These are phyloP conservation scores for Zaprionus ornatus DNA, from an alignment of 1,140 invertebrate genomes.

Conservation along the genomic window DNA sequence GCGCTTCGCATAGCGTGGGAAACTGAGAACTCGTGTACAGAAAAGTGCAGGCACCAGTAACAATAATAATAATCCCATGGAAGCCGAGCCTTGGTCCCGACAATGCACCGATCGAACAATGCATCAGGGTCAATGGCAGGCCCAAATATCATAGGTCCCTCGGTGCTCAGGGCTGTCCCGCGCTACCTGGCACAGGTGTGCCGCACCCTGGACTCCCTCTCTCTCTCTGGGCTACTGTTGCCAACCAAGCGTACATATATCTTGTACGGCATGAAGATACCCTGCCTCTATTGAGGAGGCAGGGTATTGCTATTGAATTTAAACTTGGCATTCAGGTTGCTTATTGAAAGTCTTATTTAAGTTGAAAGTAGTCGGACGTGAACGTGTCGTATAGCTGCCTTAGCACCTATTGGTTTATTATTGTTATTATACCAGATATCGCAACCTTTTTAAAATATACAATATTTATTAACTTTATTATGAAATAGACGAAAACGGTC, in stretches of 20 bases:
- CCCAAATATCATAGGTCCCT: background rate
- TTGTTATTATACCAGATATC: too few species aligned
- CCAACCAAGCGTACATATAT: background rate
- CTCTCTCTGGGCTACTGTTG: background rate
- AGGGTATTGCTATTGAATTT: background rate
- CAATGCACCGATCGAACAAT: slow-evolving; percentile 11
- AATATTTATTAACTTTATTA: too few species aligned
- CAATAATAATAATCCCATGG: background rate
- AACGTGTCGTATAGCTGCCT: too few species aligned
- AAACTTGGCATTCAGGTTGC: background rate
- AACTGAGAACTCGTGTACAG: slow-evolving; percentile 1
- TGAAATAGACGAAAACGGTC: too few species aligned
- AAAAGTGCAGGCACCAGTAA: background rate
- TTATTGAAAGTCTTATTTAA: background rate
- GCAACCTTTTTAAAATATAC: too few species aligned
- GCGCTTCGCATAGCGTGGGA: slow-evolving; percentile 49
- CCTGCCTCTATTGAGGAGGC: background rate
- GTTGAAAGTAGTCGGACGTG: background rate
- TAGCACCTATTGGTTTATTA: too few species aligned
- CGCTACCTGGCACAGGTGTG: slow-evolving; percentile 42
- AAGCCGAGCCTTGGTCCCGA: background rate
- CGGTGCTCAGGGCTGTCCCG: background rate
- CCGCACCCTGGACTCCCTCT: background rate
- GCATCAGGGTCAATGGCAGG: slow-evolving; percentile 29
- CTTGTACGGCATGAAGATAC: background rate